Evolutionary conservation across 2,888 invertebrate species (phyloP).

Genomic region (Griposia aprilina): DNA sequence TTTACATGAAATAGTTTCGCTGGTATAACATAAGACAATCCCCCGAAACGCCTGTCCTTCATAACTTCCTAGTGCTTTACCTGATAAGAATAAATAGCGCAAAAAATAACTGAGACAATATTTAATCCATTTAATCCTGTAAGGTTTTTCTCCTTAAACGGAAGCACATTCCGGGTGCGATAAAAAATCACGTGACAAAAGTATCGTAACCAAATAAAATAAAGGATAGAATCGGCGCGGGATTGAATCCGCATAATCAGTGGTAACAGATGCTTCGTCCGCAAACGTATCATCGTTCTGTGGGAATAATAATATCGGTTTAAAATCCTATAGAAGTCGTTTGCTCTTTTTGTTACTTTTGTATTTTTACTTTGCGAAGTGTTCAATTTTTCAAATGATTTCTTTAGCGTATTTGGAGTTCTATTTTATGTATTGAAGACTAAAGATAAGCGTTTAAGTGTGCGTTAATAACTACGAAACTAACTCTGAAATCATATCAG

Average conservation of each 20-base stretch:
- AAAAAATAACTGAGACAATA: neutral
- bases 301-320: slow-evolving; percentile 42
- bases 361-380: neutral
- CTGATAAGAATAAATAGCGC: neutral
- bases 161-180: neutral
- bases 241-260: slow-evolving; percentile 60
- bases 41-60: neutral
- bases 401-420: neutral
- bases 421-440: neutral
- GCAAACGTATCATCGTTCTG: slow-evolving; percentile 49
- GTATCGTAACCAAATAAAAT: slow-evolving; percentile 48
- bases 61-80: neutral
- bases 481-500: neutral
- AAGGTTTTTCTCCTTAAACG: neutral
- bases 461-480: neutral
- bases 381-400: neutral
- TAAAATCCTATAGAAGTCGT: slow-evolving; percentile 29
- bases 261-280: slow-evolving; percentile 58
- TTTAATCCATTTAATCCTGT: neutral
- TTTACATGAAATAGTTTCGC: no score
- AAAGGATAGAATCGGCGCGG: slow-evolving; percentile 32
- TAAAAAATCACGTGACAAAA: slow-evolving; percentile 28
- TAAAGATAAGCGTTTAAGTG: neutral
- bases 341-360: slow-evolving; percentile 18
- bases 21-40: neutral